Base-by-base conservation (phyloP, 2,113 vertebrate genomes). In the Edolisoma coerulescens region DNA sequence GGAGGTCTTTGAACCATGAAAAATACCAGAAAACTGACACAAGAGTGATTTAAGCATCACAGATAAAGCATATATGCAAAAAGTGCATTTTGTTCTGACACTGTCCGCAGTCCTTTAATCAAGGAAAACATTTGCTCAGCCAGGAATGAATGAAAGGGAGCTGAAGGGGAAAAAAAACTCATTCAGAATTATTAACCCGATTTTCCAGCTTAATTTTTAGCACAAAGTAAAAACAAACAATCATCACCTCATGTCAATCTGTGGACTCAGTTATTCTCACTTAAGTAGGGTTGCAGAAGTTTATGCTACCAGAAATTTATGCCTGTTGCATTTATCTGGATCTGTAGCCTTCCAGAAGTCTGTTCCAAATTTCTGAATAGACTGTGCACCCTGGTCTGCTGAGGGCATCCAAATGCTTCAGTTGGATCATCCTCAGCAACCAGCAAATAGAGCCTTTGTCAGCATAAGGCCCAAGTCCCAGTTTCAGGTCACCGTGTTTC, bases 151-250 rank as follows among this genome's bases (percentile, higher is more conserved):
- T 57, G 69, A 90, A 86, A 50, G 60, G 37, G 33, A 97, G 20
- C 33, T 84, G 39, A 92, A 74, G 49, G 42, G 21, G 6, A 3
- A n/a, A 85, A 85, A 73, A 71, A 27, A 22, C 18, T n/a, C 0
- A 0, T 74, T 78, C 54, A 68, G 93, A 88, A 78, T 86, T 61
- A 89, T 61, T 80, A 91, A 91, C 24, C 21, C 0, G 0, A 52
- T 74, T 96, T 91, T 83, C 54, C 83, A 71, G 19, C 24, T 80
- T 84, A 57, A 81, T 93, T 92, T 95, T 64, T 84, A 92, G 49
- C 22, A 90, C 17, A 16, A 86, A 85, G 13, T 91, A 59, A 90
- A 95, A 94, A 50, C 59, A 91, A 77, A 45, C 4, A 57, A 59
- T 56, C 39, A 45, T 59, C 49, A 77, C 30, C 50, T 90, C 21